These are phyloP conservation scores for Pterobdella sp. DNA, from an alignment of 2,888 invertebrate species.

Conservation along the genomic window DNA sequence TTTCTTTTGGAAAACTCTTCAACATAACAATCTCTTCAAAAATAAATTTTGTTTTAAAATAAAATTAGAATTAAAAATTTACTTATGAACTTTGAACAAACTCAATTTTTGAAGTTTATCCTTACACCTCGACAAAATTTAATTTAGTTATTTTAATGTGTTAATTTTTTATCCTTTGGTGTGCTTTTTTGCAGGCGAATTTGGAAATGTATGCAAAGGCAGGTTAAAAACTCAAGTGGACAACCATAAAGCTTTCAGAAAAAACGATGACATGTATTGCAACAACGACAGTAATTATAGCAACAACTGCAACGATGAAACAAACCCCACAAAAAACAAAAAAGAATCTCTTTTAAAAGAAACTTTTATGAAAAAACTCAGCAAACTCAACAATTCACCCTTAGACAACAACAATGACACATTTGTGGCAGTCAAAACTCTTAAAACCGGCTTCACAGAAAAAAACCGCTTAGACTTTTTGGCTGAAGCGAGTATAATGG, in stretches of 20 bases:
- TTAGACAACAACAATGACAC: constrained; percentile 10
- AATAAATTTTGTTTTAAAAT: no score
- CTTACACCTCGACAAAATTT: no score
- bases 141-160: no score
- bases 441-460: constrained; percentile 77
- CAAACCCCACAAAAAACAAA: background rate
- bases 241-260: constrained; percentile 40
- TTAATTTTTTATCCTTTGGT: background rate
- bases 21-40: no score
- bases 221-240: constrained; percentile 73
- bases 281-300: constrained; percentile 3
- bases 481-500: constrained; percentile 98
- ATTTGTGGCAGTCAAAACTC: constrained; percentile 81
- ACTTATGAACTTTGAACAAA: no score
- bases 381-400: background rate
- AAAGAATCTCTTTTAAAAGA: background rate
- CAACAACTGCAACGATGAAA: background rate
- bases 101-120: no score
- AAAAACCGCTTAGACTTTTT: constrained; percentile 94
- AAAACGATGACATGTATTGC: background rate
- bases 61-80: no score
- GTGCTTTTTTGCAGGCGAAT: constrained; percentile 62
- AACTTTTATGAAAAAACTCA: background rate
- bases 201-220: constrained; percentile 96
- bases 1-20: no score